Conservation (phyloP, 1,140 invertebrate genomes). For the Heliconius hermathena region DNA sequence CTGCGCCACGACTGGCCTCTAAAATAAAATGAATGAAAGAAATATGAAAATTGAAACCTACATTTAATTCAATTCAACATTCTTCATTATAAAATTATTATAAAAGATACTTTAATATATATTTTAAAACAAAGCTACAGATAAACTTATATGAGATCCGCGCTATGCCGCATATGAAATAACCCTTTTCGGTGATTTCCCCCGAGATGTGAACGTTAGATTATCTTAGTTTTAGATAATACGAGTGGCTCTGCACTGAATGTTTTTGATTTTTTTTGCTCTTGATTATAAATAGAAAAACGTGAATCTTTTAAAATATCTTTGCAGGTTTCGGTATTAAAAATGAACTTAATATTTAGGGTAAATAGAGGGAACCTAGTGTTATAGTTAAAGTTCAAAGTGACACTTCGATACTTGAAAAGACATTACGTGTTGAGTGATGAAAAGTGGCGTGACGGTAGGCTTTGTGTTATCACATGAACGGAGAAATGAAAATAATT, state of each 20-base stretch:
- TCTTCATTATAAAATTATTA: neutral
- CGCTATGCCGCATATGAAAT: conserved; percentile 49
- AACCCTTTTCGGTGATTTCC: conserved; percentile 60
- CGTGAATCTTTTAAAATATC: neutral
- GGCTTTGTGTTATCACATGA: too few relatives aligned
- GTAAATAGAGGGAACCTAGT: too few relatives aligned
- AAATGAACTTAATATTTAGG: too few relatives aligned
- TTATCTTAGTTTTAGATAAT: conserved; percentile 20
- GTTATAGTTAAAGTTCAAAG: too few relatives aligned
- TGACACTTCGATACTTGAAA: too few relatives aligned
- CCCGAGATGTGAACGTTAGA: conserved; percentile 40
- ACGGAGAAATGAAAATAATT: too few relatives aligned
- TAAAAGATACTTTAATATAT: neutral
- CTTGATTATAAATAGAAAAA: neutral
- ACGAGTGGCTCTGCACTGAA: neutral
- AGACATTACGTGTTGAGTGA: too few relatives aligned
- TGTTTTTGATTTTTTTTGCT: neutral
- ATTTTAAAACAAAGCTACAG: neutral
- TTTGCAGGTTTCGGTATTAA: neutral
- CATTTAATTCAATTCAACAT: neutral
- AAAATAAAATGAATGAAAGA: too few relatives aligned
- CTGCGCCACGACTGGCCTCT: too few relatives aligned
- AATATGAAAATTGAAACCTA: too few relatives aligned
- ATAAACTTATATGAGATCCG: conserved; percentile 14
- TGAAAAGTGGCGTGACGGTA: too few relatives aligned